Evolutionary conservation across 2,888 invertebrate genomes (phyloP).

Genomic region (Amiota mariae): DNA sequence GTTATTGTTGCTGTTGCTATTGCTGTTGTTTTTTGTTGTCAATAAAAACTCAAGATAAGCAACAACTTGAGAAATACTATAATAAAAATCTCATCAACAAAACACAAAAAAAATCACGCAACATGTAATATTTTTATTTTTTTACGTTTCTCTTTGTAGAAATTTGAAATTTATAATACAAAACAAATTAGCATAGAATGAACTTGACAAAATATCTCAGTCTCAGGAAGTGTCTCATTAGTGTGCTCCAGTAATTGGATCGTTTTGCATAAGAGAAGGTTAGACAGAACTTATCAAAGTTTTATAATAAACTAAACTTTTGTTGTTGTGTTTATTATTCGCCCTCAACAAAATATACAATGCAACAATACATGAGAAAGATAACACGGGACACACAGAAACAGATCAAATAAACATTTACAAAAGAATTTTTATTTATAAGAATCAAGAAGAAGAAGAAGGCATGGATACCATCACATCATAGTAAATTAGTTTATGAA

Average conservation of each 20-base stretch:
- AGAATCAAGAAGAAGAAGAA: no score
- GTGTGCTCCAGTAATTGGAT: background rate
- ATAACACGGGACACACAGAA: no score
- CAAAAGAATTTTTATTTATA: no score
- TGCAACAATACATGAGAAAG: no score
- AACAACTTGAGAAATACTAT: background rate
- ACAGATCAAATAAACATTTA: no score
- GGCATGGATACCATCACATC: constrained; percentile 19
- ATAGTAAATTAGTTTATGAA: background rate
- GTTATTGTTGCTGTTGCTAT: no score
- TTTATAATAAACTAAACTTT: background rate
- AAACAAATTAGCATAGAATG: constrained; percentile 26
- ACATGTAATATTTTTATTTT: background rate
- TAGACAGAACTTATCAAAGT: background rate
- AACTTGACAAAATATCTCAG: constrained; percentile 17
- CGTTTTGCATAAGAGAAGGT: background rate
- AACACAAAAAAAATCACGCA: background rate
- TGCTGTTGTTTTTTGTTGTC: constrained; percentile 32
- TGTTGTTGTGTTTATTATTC: no score
- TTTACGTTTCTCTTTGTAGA: background rate
- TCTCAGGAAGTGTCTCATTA: constrained; percentile 17
- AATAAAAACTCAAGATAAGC: constrained; percentile 9
- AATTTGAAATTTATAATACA: background rate
- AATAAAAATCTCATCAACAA: constrained; percentile 31
- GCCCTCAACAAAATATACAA: no score